phyloP scores from a whole-genome alignment of 53 echinoderm and acorn worm species.

The Holothuria leucospilota region DNA sequence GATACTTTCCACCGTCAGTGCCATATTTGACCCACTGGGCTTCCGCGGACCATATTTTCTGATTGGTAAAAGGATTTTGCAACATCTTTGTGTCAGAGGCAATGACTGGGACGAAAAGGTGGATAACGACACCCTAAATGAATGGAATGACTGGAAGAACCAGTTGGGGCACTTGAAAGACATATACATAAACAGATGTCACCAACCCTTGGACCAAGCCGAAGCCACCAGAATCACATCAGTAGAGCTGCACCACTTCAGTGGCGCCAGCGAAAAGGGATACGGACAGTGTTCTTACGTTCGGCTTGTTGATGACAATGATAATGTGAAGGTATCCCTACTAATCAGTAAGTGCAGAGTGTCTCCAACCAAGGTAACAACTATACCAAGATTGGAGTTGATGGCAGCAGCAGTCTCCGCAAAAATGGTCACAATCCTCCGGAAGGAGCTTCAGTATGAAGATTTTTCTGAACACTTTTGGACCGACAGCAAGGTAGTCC shows the following conservation, averaged over 20 bases:
- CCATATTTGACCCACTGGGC: too few relatives aligned
- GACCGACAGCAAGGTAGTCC: constrained; percentile 43
- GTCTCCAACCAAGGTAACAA: constrained; percentile 15
- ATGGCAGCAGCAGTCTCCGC: constrained; percentile 32
- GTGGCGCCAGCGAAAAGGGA: constrained; percentile 20
- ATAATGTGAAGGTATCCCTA: constrained; percentile 23
- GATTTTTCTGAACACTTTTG: constrained; percentile 41
- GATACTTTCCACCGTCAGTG: too few relatives aligned
- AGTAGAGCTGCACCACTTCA: constrained; percentile 21
- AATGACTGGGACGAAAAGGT: too few relatives aligned
- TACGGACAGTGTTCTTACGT: constrained; percentile 37
- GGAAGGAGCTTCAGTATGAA: constrained; percentile 32
- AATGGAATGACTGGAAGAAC: constrained; percentile 49
- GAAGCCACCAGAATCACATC: neutral
- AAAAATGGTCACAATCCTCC: constrained; percentile 7
- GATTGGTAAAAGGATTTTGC: too few relatives aligned
- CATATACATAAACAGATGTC: constrained; percentile 46
- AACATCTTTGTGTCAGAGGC: too few relatives aligned
- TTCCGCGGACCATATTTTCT: too few relatives aligned
- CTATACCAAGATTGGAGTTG: constrained; percentile 45
- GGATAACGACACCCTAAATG: neutral
- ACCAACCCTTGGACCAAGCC: constrained; percentile 16
- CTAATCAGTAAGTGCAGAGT: constrained; percentile 48
- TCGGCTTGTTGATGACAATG: constrained; percentile 24
- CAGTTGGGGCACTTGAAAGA: too few relatives aligned